phyloP scores from a whole-genome alignment of 2,888 invertebrate genomes.

The Nomada ferruginata region DNA sequence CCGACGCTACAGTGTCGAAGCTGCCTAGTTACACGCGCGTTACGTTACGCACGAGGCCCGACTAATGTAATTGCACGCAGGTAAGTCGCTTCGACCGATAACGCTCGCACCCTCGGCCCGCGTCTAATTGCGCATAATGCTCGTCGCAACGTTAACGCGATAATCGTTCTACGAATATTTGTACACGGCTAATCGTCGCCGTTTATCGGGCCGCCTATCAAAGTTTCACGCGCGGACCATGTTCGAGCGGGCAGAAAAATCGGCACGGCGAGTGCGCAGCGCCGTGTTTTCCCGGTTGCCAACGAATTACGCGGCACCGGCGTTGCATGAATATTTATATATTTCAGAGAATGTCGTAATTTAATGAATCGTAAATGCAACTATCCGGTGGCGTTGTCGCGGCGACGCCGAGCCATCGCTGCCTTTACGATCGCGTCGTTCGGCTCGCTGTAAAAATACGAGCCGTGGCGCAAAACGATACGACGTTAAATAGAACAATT shows the following conservation, averaged over 20 bases:
- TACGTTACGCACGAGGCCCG: constrained; percentile 28
- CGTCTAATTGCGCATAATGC: constrained; percentile 34
- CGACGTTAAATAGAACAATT: constrained; percentile 54
- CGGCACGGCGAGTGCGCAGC: background rate
- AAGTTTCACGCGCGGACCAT: background rate
- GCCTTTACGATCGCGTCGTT: constrained; percentile 45
- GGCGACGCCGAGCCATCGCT: constrained; percentile 39
- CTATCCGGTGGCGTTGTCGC: constrained; percentile 37
- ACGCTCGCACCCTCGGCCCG: constrained; percentile 25
- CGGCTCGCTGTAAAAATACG: background rate
- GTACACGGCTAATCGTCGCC: constrained; percentile 25
- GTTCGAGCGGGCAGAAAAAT: constrained; percentile 7
- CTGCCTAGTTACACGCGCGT: constrained; percentile 1
- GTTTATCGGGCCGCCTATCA: constrained; percentile 24
- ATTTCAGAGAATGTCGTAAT: constrained; percentile 40
- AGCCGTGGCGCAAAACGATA: constrained; percentile 31
- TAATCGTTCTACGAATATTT: constrained; percentile 43
- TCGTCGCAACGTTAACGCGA: constrained; percentile 35
- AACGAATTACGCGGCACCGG: constrained; percentile 5
- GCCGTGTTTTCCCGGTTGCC: background rate
- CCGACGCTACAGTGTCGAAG: background rate
- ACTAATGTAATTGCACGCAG: constrained; percentile 24
- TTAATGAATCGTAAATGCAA: constrained; percentile 51
- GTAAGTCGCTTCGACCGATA: constrained; percentile 35
- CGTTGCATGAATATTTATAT: constrained; percentile 46